Percentiles rank a stretch among this genome's conserved stretches.
Evolutionary conservation across 64 coral and sea anemone species (phyloP).

Genomic region (Pocillopora damicornis): DNA sequence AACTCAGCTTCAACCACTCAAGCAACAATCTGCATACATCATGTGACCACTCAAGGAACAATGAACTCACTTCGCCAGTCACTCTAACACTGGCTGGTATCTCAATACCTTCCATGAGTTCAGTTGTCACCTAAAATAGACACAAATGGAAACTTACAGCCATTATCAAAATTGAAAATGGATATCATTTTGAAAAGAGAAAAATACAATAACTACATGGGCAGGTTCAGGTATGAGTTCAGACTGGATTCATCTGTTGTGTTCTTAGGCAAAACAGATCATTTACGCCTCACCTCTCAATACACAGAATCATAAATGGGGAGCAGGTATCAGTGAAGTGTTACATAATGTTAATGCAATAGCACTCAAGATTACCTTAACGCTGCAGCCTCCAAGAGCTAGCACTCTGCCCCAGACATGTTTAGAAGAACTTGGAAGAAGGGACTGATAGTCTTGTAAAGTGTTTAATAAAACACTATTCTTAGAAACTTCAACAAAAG

Average conservation of each 20-base stretch:
- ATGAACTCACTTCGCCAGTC: constrained; percentile 49
- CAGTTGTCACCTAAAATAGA: background rate
- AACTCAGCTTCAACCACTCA: background rate
- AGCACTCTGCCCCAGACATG: constrained; percentile 85
- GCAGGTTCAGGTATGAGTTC: no score
- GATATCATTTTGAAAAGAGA: background rate
- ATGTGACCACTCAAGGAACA: constrained; percentile 82
- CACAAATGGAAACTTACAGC: background rate
- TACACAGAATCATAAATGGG: no score
- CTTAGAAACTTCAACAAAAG: background rate
- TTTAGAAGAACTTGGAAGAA: constrained; percentile 51
- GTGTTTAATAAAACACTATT: constrained; percentile 1
- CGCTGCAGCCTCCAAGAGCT: constrained; percentile 55
- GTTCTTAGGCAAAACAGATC: no score
- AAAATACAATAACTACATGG: background rate
- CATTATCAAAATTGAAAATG: background rate
- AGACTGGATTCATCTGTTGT: no score
- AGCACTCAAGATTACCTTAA: constrained; percentile 39
- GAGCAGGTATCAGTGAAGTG: no score
- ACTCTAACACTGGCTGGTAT: constrained; percentile 16
- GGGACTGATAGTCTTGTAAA: constrained; percentile 45
- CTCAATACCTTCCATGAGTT: background rate
- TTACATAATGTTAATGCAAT: background rate
- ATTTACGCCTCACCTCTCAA: no score
- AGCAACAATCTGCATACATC: constrained; percentile 64